A percentile compares a stretch with the other conserved stretches of the same genome.
phyloP scores from a whole-genome alignment of 1,140 invertebrate species.

The Diorhabda sublineata region DNA sequence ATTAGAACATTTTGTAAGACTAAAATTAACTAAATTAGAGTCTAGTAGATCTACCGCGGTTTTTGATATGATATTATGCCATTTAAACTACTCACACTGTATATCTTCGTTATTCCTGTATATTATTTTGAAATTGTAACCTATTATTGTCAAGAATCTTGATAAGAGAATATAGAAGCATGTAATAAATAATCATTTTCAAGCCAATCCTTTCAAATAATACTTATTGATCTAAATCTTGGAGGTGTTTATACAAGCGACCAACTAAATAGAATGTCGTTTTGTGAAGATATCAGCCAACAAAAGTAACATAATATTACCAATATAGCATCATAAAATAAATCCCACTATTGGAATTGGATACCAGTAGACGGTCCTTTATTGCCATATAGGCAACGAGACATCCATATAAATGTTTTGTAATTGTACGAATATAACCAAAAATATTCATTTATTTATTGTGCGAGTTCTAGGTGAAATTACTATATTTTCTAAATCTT shows the following conservation, averaged over 20 bases:
- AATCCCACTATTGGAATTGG: not conserved
- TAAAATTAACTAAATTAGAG: too few relatives aligned
- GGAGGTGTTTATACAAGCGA: not conserved
- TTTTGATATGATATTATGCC: too few relatives aligned
- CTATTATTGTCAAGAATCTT: too few relatives aligned
- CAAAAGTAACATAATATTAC: not conserved
- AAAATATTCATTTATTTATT: not conserved
- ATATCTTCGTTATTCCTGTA: too few relatives aligned
- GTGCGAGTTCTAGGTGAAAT: too few relatives aligned
- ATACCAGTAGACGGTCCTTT: not conserved
- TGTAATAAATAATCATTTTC: too few relatives aligned
- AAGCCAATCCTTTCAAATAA: not conserved
- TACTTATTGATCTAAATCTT: not conserved
- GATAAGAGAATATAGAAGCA: too few relatives aligned
- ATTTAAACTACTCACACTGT: too few relatives aligned
- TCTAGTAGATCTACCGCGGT: too few relatives aligned
- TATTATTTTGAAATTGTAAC: too few relatives aligned
- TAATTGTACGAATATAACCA: not conserved
- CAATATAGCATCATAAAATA: slow-evolving; percentile 1
- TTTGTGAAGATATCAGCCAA: not conserved
- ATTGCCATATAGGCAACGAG: not conserved
- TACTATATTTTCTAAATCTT: too few relatives aligned
- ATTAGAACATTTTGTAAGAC: too few relatives aligned
- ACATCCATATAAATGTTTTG: not conserved
- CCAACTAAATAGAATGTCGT: not conserved